Evolutionary conservation across 2,888 invertebrate genomes (phyloP).

Genomic region (Rambutsinella grinnellia): DNA sequence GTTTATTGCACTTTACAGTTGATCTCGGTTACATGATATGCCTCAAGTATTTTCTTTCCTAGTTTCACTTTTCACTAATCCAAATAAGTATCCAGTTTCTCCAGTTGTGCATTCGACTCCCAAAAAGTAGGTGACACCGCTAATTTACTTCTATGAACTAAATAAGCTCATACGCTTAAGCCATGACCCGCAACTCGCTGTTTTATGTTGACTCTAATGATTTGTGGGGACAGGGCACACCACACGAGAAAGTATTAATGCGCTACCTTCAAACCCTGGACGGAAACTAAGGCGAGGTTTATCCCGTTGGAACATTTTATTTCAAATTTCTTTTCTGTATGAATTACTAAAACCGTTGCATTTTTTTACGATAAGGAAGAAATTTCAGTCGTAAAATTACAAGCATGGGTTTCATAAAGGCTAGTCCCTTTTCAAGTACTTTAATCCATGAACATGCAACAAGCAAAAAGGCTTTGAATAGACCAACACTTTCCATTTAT

Average conservation of each 20-base stretch:
- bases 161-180: slow-evolving; percentile 7
- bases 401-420: no score
- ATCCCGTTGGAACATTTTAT: not conserved
- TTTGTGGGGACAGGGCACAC: slow-evolving; percentile 46
- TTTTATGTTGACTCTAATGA: slow-evolving; percentile 51
- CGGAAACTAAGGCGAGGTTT: not conserved
- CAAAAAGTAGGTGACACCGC: slow-evolving; percentile 27
- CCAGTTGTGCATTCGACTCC: slow-evolving; percentile 5
- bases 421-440: not conserved
- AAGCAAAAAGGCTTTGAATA: not conserved
- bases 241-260: slow-evolving; percentile 10
- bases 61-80: not conserved
- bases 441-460: slow-evolving; percentile 6
- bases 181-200: slow-evolving; percentile 48
- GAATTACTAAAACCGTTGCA: no score
- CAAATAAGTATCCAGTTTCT: not conserved
- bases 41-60: no score
- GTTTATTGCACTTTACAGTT: no score
- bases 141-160: slow-evolving; percentile 11
- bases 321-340: slow-evolving; percentile 5
- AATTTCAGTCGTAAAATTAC: not conserved
- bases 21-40: no score
- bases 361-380: not conserved
- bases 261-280: not conserved
- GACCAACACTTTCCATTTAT: not conserved